phyloP scores from a whole-genome alignment of 2,888 invertebrate species.

The Watsonalla binaria region DNA sequence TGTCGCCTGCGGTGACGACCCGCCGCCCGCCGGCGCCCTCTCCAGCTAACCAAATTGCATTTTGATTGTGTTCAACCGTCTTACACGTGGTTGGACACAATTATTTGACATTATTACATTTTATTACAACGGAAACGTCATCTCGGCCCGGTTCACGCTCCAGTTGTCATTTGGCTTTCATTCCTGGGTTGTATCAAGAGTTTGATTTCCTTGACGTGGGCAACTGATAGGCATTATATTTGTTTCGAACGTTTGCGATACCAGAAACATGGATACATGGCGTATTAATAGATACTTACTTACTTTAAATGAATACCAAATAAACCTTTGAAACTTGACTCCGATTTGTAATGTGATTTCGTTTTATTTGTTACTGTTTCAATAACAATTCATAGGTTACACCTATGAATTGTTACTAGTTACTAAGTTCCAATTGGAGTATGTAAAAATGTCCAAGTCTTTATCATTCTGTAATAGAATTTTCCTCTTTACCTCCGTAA shows the following conservation, averaged over 20 bases:
- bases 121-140: slow-evolving; percentile 39
- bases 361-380: too few species aligned
- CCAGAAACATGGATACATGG: neutral
- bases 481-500: neutral
- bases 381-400: too few species aligned
- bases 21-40: slow-evolving; percentile 8
- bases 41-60: slow-evolving; percentile 54
- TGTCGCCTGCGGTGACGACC: neutral
- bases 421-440: neutral
- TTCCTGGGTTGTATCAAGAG: neutral
- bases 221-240: neutral
- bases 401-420: too few species aligned
- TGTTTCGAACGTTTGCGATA: neutral
- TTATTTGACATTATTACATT: slow-evolving; percentile 63
- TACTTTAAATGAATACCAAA: neutral
- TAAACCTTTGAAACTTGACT: neutral
- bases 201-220: neutral
- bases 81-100: slow-evolving; percentile 56
- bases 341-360: too few species aligned
- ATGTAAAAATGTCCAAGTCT: neutral
- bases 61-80: slow-evolving; percentile 52
- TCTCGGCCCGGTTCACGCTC: slow-evolving; percentile 18
- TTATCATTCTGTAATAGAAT: neutral
- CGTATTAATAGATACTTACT: neutral
- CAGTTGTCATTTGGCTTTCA: slow-evolving; percentile 16